A percentile compares a stretch with the other conserved stretches of the same genome.
These are phyloP conservation scores for Tapirus indicus DNA, from an alignment of 2,797 vertebrate species.

Conservation along the genomic window DNA sequence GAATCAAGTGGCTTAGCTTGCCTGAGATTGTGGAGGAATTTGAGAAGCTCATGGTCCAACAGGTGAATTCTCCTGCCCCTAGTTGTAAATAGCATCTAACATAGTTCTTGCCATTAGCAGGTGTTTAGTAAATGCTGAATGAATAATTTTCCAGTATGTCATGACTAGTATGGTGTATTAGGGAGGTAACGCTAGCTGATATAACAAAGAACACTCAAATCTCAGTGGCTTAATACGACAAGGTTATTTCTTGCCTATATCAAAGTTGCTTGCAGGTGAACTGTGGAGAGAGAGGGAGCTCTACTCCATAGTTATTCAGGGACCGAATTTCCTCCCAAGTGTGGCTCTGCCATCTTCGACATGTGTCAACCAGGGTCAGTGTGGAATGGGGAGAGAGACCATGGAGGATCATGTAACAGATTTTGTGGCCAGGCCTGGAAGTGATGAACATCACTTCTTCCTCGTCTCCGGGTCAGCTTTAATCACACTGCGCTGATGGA, in stretches of 20 bases:
- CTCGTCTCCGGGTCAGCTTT: not conserved
- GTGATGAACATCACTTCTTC: not conserved
- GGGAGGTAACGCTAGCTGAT: not conserved
- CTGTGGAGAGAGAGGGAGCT: not conserved
- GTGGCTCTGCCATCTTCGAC: not conserved
- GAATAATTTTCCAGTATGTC: not conserved
- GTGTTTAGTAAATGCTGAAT: not conserved
- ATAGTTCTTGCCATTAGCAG: not conserved
- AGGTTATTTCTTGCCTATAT: not conserved
- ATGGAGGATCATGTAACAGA: not conserved
- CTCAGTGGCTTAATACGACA: not conserved
- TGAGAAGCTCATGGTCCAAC: constrained; percentile 97
- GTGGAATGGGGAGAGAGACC: not conserved
- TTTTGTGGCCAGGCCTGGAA: not conserved
- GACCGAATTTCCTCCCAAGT: not conserved
- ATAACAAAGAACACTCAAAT: not conserved
- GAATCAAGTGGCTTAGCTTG: constrained; percentile 96
- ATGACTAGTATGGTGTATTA: not conserved
- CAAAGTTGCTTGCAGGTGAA: not conserved
- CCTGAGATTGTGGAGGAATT: constrained; percentile 96
- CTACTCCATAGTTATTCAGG: not conserved
- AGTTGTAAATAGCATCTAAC: not conserved
- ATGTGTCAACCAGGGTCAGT: not conserved
- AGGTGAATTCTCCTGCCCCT: constrained; percentile 88
- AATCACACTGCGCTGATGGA: not conserved